Base-by-base conservation (phyloP, 2,888 invertebrate genomes). In the Drosophila flavopinicola region DNA sequence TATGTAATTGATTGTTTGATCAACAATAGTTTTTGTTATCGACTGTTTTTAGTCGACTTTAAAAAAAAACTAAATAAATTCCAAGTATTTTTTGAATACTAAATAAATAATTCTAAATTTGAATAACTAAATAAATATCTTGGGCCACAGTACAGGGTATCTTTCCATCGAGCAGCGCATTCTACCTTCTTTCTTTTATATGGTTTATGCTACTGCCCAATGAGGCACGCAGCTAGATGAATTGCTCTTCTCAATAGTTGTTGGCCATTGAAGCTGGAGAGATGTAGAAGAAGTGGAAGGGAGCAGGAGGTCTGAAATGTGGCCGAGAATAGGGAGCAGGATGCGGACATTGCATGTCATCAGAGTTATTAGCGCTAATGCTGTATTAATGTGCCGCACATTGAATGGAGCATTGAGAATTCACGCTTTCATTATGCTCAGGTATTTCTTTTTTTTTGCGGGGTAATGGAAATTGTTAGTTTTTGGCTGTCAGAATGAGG, bases 281-380 rank as follows among this genome's bases (percentile, higher is more conserved):
- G 13, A 24, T 20, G 13, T 23, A 39, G 15, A 6, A 17, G 33
- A 33, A 23, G 10, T 29, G 38, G 27, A 39, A 25, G 7, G 7
- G 20, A 20, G 25, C n/a, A 25, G 10, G n/a, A n/a, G n/a, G n/a
- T n/a, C n/a, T 20, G 3, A 32, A 25, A 23, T 39, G 24, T 17
- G 38, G 51, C 63, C 20, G 33, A 27, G 45, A 38, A 35, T 6
- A 45, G 35, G 13, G 24, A 5, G 23, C 25, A 51, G 9, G 32
- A n/a, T 51, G n/a, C 56, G 35, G 51, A 49, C 72, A 78, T 78
- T 78, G 76, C 76, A 78, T 77, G 76, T 78, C 76, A 77, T 77
- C 75, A 58, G 30, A 72, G 75, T 78, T 77, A 77, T 77, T 78
- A 77, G 68, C 71, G 52, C 67, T 75, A 75, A 78, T 77, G 75